These are phyloP conservation scores for Xenentodon cancila DNA, from an alignment of 2,797 vertebrate species.

Conservation along the genomic window DNA sequence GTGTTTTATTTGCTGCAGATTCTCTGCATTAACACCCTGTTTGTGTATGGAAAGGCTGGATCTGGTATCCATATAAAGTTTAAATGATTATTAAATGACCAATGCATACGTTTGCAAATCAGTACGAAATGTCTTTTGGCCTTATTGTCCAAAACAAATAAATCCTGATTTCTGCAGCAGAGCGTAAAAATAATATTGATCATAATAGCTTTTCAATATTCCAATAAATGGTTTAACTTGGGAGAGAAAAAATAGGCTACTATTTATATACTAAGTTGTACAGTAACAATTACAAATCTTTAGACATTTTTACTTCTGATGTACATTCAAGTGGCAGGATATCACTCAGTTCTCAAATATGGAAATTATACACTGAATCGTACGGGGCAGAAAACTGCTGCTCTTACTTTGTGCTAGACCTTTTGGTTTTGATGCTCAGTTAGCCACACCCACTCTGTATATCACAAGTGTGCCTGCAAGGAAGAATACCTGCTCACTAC, in stretches of 20 bases:
- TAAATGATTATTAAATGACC: conserved; percentile 51
- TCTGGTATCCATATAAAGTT: conserved; percentile 66
- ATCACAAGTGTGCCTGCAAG: conserved; percentile 17
- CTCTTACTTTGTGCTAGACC: conserved; percentile 1
- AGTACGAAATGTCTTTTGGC: conserved; percentile 48
- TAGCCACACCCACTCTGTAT: conserved; percentile 29
- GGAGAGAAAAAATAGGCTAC: conserved; percentile 61
- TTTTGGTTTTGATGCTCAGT: conserved; percentile 17
- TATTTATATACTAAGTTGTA: conserved; percentile 70
- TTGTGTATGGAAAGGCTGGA: conserved; percentile 66
- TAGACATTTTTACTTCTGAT: conserved; percentile 46
- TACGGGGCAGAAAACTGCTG: conserved; percentile 27
- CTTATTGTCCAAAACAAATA: conserved; percentile 56
- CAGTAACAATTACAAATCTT: conserved; percentile 67
- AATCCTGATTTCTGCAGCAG: conserved; percentile 46
- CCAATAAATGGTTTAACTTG: conserved; percentile 57
- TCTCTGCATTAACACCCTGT: conserved; percentile 66
- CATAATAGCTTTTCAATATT: conserved; percentile 38
- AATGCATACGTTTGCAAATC: conserved; percentile 62
- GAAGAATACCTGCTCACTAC: conserved; percentile 25
- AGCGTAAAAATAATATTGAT: conserved; percentile 50
- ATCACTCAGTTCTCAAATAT: conserved; percentile 68
- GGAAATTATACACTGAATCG: conserved; percentile 44
- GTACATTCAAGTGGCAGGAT: conserved; percentile 67
- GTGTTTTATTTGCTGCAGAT: conserved; percentile 69